Evolutionary conservation across 2,888 invertebrate genomes (phyloP).

Genomic region (Cylindroiulus punctatus): DNA sequence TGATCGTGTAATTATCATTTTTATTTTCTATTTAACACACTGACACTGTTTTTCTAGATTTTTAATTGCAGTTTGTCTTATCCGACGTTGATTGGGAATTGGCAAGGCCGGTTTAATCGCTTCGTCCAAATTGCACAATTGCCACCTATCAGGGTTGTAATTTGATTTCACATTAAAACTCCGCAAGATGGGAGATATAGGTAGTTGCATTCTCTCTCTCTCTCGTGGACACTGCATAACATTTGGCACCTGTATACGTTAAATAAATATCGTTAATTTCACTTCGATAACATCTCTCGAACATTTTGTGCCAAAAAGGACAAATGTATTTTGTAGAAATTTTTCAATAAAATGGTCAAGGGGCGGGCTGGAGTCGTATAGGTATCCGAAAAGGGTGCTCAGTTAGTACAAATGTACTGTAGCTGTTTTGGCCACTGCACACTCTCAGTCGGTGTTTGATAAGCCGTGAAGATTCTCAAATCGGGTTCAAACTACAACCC

Average conservation of each 20-base stretch:
- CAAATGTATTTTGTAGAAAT: too few relatives aligned
- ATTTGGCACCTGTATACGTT: too few relatives aligned
- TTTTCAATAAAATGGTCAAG: too few relatives aligned
- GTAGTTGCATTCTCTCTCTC: background rate
- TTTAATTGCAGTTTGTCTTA: background rate
- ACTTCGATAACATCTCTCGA: too few relatives aligned
- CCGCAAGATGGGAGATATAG: background rate
- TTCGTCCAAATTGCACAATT: background rate
- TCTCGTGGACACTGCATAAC: background rate
- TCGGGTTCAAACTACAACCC: background rate
- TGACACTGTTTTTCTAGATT: background rate
- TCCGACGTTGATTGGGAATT: background rate
- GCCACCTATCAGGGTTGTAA: background rate
- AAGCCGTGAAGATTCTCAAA: background rate
- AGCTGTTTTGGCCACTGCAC: too few relatives aligned
- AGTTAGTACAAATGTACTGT: too few relatives aligned
- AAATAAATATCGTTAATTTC: too few relatives aligned
- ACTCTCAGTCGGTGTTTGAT: background rate
- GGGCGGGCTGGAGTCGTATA: too few relatives aligned
- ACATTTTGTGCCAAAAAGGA: too few relatives aligned
- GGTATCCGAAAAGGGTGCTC: too few relatives aligned
- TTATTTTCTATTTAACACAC: conserved; percentile 30
- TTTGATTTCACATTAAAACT: background rate
- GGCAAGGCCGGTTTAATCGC: conserved; percentile 18
- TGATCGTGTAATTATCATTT: conserved; percentile 20